Base-by-base conservation (phyloP, 2,113 vertebrate species). In the Syngnathoides biaculeatus region DNA sequence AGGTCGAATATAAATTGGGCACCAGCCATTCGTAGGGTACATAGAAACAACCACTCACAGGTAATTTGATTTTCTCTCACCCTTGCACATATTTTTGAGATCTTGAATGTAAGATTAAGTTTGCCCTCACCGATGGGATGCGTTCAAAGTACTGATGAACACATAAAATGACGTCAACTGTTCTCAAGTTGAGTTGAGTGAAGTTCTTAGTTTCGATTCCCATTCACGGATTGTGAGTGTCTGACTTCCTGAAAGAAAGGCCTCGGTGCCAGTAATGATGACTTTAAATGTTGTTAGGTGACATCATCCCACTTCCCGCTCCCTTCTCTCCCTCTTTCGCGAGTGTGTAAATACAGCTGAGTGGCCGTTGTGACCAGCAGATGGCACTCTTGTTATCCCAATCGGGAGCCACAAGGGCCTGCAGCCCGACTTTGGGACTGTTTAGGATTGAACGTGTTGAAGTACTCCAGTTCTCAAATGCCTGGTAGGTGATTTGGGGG, bases 371-470 rank as follows among this genome's bases (percentile, higher is more conserved):
- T 71, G 19, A 48, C 87, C 92, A 92, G 88, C 86, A 82, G 92
- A 90, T 91, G 92, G 92, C 90, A 92, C 84, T 92, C 79, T 77
- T 86, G 92, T 84, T 89, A 90, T 90, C 89, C 79, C 75, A 75
- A 88, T 75, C 58, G 68, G 40, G 72, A 67, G 27, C 43, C n/a
- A n/a, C 19, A 7, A 1, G 13, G 26, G 76, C 79, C 82, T 83
- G 60, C 66, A 77, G 85, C 83, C 77, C 77, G 79, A 79, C 72
- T 76, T 81, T 79, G 78, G 83, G 78, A 88, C 83, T 86, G 79
- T 86, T 89, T 80, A 83, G 81, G 85, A 79, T 86, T 86, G 87
- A 86, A 88, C 85, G 87, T 89, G 89, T 87, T 89, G 90, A 90
- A 88, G 80, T 84, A 88, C 76, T 77, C 78, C 75, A 80, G 81